These are phyloP conservation scores for Coendou prehensilis DNA, from an alignment of 2,797 vertebrate species.

Conservation along the genomic window DNA sequence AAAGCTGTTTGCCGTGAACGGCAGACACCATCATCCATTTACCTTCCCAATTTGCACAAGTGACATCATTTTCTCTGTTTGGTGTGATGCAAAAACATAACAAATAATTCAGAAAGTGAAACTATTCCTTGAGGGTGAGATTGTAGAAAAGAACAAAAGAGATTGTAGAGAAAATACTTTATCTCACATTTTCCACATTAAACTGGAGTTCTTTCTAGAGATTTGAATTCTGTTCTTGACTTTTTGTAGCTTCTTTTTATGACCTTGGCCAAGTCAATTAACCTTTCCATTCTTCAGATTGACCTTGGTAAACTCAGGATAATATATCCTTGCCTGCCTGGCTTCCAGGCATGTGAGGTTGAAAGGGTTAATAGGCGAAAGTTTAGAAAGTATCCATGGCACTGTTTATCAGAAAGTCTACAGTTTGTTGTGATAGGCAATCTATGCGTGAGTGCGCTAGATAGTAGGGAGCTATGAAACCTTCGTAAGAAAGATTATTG, in stretches of 20 bases:
- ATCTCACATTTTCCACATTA: conserved; percentile 42
- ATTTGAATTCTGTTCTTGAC: conserved; percentile 68
- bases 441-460: conserved; percentile 63
- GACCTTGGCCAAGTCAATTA: conserved; percentile 78
- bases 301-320: conserved; percentile 77
- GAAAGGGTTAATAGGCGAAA: conserved; percentile 80
- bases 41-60: background rate
- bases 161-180: background rate
- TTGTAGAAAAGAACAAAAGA: too few relatives aligned
- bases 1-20: background rate
- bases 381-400: conserved; percentile 73
- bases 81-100: background rate
- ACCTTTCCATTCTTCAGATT: conserved; percentile 79
- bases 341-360: conserved; percentile 63
- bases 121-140: background rate
- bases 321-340: conserved; percentile 62
- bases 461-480: conserved; percentile 64
- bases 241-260: conserved; percentile 67
- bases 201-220: conserved; percentile 63
- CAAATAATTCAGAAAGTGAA: background rate
- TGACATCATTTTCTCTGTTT: background rate
- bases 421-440: conserved; percentile 74
- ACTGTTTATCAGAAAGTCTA: conserved; percentile 78
- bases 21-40: background rate
- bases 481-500: conserved; percentile 72